Evolutionary conservation across 2,797 vertebrate genomes (phyloP).

Genomic region (Melanogrammus aeglefinus): DNA sequence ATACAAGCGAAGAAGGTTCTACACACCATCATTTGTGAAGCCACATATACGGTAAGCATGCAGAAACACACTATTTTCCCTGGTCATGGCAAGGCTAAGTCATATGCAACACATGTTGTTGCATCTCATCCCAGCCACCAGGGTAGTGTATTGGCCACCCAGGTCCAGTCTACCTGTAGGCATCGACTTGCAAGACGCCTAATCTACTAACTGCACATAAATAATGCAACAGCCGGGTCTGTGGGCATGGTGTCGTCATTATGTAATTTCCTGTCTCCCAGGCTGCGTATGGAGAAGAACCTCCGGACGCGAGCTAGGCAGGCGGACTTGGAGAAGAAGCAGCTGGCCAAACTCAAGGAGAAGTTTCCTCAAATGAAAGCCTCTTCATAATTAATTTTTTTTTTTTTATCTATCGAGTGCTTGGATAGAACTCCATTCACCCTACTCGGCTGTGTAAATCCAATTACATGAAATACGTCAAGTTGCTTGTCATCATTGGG

Average conservation of each 20-base stretch:
- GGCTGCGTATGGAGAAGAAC: conserved; percentile 80
- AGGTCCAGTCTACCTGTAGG: neutral
- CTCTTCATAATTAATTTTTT: conserved; percentile 39
- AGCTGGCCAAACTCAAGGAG: conserved; percentile 58
- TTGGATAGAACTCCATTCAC: neutral
- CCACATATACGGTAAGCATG: conserved; percentile 79
- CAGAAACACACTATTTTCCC: neutral
- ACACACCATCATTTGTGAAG: conserved; percentile 79
- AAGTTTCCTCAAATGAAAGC: conserved; percentile 75
- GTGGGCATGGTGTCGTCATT: neutral
- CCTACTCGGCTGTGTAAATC: neutral
- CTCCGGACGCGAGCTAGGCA: conserved; percentile 59
- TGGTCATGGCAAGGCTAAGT: neutral
- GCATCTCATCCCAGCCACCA: neutral
- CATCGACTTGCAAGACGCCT: neutral
- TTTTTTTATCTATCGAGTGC: neutral
- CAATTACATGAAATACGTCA: neutral
- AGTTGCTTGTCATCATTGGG: neutral
- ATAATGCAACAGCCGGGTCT: neutral
- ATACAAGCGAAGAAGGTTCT: conserved; percentile 84
- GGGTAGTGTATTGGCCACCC: neutral
- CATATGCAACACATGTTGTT: neutral
- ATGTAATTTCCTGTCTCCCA: conserved; percentile 58
- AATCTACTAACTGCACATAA: neutral
- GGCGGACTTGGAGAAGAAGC: conserved; percentile 56